Evolutionary conservation across 1,140 invertebrate genomes (phyloP), one percentile per base, ranked within the genome.

Genomic region (Atta texana): DNA sequence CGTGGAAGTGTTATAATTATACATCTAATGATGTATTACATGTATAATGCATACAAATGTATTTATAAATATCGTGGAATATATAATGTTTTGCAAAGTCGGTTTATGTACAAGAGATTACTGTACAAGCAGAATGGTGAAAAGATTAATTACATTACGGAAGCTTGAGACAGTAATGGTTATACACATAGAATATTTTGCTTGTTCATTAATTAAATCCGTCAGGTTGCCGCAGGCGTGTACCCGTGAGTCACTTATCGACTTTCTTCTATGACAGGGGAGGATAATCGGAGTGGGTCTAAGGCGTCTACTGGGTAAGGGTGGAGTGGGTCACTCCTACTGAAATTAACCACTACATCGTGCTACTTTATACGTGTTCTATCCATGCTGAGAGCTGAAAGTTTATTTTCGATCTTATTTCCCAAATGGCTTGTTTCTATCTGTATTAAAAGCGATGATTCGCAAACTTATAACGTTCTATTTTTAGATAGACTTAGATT

Each of bases 191-290:
- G 28, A 44, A 10, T 18, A 53, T 5, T 28, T n/a, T 24, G 18
- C 63, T 68, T 68, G 49, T 55, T 80, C 78, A 77, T 80, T 80
- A 21, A 80, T 85, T 85, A 80, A 12, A 49, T 28, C 78, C 44
- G 68, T 55, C 39, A 72, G 57, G 76, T 86, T 72, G 72, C 24
- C 77, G 63, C 87, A 87, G 68, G 91, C 85, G 87, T 89, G 78
- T 87, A 84, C 16, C 28, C 75, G 82, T 93, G 90, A 93, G 78
- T 93, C 92, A 92, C 87, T 78, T 92, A 92, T 93, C 88, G 92
- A 92, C 91, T 92, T 92, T 93, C 92, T 90, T 87, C 80, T 85
- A 80, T 51, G 76, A 59, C 69, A 87, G 85, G 84, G 82, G 85
- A 53, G 68, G 69, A n/a, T 61, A 63, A 51, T 72, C 72, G 59